phyloP scores from a whole-genome alignment of 2,797 vertebrate genomes.

The Pseudochirops cupreus region DNA sequence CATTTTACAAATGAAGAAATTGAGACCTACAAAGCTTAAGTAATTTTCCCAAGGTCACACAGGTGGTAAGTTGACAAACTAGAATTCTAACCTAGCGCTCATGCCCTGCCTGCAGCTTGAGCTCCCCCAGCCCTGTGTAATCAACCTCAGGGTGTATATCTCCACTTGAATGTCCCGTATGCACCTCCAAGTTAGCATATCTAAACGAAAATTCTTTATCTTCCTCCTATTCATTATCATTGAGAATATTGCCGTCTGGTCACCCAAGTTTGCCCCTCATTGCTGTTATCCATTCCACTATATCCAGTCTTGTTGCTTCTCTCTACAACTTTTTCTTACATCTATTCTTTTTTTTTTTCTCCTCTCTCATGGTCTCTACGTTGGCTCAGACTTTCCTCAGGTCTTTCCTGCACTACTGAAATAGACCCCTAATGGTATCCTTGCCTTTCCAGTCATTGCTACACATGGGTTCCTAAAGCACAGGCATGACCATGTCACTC shows the following conservation, averaged over 20 bases:
- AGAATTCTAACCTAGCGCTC: not conserved
- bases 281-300: not conserved
- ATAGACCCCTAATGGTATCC: not conserved
- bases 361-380: not conserved
- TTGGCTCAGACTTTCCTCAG: not conserved
- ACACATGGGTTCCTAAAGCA: too few relatives aligned
- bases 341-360: not conserved
- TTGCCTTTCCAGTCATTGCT: not conserved
- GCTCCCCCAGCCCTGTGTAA: not conserved
- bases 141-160: not conserved
- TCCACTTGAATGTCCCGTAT: not conserved
- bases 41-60: not conserved
- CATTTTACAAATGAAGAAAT: not conserved
- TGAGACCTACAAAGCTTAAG: not conserved
- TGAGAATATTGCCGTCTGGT: not conserved
- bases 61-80: not conserved
- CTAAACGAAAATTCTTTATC: not conserved
- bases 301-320: not conserved
- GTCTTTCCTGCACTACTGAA: not conserved
- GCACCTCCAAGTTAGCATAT: not conserved
- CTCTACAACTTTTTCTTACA: not conserved
- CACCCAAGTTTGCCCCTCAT: not conserved
- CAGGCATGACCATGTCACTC: not conserved
- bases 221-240: not conserved
- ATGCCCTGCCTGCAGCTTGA: too few relatives aligned